Percentiles rank a stretch among this genome's conserved stretches.
Evolutionary conservation across 1,140 invertebrate species (phyloP).

Genomic region (Cydia splendana): DNA sequence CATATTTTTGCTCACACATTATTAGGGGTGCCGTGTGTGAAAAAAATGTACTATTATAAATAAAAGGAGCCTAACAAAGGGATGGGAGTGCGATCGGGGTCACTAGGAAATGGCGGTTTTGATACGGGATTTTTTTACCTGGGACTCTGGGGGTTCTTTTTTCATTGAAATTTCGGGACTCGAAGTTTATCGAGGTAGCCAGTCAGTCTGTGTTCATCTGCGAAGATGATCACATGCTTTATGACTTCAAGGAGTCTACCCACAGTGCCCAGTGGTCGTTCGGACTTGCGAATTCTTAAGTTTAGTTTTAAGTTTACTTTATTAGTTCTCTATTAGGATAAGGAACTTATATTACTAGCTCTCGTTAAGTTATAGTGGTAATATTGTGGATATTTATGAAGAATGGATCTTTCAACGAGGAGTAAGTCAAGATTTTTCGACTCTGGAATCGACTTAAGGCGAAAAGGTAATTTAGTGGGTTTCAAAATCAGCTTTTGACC

Average conservation of each 20-base stretch:
- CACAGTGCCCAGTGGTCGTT: conserved; percentile 65
- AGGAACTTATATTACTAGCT: conserved; percentile 39
- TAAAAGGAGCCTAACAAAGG: conserved; percentile 74
- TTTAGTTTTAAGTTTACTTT: conserved; percentile 43
- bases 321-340: conserved; percentile 1
- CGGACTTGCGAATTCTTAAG: conserved; percentile 46
- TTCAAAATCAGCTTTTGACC: conserved; percentile 37
- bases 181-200: conserved; percentile 66
- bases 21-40: conserved; percentile 77
- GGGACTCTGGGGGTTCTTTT: conserved; percentile 68
- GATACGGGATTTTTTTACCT: conserved; percentile 77
- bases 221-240: conserved; percentile 78
- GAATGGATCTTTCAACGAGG: conserved; percentile 75
- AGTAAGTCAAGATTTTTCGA: conserved; percentile 80
- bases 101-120: conserved; percentile 79
- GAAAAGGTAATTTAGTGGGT: conserved; percentile 65
- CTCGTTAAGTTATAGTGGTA: conserved; percentile 45
- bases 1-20: conserved; percentile 76
- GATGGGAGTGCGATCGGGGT: conserved; percentile 77
- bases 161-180: conserved; percentile 64
- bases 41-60: conserved; percentile 79
- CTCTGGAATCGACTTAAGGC: conserved; percentile 75
- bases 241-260: conserved; percentile 50
- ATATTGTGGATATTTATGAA: conserved; percentile 40
- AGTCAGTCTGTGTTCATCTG: conserved; percentile 77